These are phyloP conservation scores for Acanthococcus lagerstroemiae DNA, from an alignment of 2,888 invertebrate species.

Conservation along the genomic window DNA sequence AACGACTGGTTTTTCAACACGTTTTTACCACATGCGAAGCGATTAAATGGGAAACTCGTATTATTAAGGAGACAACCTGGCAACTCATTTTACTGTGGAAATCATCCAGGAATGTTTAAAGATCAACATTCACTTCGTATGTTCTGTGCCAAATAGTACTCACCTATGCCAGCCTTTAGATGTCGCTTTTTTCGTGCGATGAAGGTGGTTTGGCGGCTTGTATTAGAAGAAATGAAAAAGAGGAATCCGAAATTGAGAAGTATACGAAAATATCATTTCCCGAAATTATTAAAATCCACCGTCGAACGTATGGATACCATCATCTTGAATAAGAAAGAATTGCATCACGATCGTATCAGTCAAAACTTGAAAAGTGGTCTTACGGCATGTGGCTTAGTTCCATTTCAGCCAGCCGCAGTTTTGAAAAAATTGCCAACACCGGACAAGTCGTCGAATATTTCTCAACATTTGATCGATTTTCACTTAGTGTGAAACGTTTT, in stretches of 20 bases:
- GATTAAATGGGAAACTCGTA: constrained; percentile 35
- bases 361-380: neutral
- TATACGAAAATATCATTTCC: neutral
- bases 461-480: no score
- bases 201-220: neutral
- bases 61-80: constrained; percentile 40
- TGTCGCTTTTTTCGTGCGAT: neutral
- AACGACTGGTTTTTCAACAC: neutral
- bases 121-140: neutral
- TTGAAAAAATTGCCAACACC: no score
- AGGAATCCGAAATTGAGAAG: neutral
- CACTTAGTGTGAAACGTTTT: no score
- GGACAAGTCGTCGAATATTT: no score
- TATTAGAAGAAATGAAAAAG: neutral
- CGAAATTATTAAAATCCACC: neutral
- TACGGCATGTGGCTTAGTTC: neutral
- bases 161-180: neutral
- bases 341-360: neutral
- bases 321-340: neutral
- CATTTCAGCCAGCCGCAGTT: neutral
- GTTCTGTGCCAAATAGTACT: neutral
- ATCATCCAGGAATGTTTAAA: neutral
- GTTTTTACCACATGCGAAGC: neutral
- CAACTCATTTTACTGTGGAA: constrained; percentile 35
- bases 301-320: neutral